A percentile compares a stretch with the other conserved stretches of the same genome.
phyloP scores from a whole-genome alignment of 2,113 vertebrate species.

The Pyxicephalus adspersus region DNA sequence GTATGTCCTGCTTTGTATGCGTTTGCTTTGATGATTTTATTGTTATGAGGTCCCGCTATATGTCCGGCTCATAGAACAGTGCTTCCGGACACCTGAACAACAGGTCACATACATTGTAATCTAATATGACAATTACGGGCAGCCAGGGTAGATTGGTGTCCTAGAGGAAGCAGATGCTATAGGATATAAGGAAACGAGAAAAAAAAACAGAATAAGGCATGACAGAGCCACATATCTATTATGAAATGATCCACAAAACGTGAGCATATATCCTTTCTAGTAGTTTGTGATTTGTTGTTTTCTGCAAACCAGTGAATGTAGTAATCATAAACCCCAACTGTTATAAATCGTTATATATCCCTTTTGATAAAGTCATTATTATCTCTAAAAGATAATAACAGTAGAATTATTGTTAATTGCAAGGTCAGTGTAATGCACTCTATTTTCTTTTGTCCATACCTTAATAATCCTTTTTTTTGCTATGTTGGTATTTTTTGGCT shows the following conservation, averaged over 20 bases:
- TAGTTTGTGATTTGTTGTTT: too few species aligned
- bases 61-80: slow-evolving; percentile 5
- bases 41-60: slow-evolving; percentile 33
- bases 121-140: background rate
- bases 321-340: too few species aligned
- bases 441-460: too few species aligned
- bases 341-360: too few species aligned
- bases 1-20: slow-evolving; percentile 36
- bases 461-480: too few species aligned
- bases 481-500: too few species aligned
- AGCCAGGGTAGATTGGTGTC: slow-evolving; percentile 3
- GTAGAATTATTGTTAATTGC: too few species aligned
- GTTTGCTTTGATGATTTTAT: slow-evolving; percentile 19
- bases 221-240: slow-evolving; percentile 33
- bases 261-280: background rate
- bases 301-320: too few species aligned
- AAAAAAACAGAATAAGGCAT: background rate
- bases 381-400: too few species aligned
- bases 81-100: slow-evolving; percentile 51
- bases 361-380: too few species aligned
- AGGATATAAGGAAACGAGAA: slow-evolving; percentile 24
- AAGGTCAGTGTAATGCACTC: too few species aligned
- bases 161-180: slow-evolving; percentile 52
- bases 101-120: slow-evolving; percentile 39
- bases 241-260: slow-evolving; percentile 50